These are phyloP conservation scores for Autographa gamma DNA, from an alignment of 2,888 invertebrate species.

Conservation along the genomic window DNA sequence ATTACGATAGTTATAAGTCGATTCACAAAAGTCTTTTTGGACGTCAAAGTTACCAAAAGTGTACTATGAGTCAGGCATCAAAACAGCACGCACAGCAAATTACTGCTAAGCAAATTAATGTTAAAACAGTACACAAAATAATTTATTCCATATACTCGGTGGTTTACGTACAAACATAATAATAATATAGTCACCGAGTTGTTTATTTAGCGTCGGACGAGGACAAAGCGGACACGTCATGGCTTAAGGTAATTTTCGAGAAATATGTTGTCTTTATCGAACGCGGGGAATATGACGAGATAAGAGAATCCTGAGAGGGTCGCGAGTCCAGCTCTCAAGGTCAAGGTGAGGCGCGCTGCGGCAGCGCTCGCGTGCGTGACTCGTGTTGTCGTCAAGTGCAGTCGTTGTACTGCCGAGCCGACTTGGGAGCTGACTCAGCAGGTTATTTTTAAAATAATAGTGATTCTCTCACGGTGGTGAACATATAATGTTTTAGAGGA, in stretches of 20 bases:
- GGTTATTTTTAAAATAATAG: constrained; percentile 44
- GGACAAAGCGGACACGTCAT: constrained; percentile 41
- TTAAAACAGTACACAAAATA: constrained; percentile 24
- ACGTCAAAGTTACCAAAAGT: constrained; percentile 16
- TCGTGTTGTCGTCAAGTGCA: constrained; percentile 39
- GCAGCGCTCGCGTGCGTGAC: not conserved
- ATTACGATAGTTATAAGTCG: constrained; percentile 12
- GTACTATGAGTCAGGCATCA: constrained; percentile 12
- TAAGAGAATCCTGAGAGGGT: constrained; percentile 17
- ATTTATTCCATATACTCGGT: constrained; percentile 33
- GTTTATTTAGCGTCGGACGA: constrained; percentile 45
- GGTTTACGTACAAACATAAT: not conserved
- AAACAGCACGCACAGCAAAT: constrained; percentile 13
- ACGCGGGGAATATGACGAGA: constrained; percentile 18
- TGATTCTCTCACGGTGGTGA: constrained; percentile 18
- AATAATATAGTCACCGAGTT: constrained; percentile 22
- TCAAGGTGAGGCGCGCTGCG: constrained; percentile 30
- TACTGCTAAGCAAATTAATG: constrained; percentile 8
- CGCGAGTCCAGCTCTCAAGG: constrained; percentile 37
- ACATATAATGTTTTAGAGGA: not conserved
- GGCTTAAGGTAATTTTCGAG: constrained; percentile 23
- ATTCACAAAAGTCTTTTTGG: constrained; percentile 23
- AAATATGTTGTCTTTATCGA: constrained; percentile 24
- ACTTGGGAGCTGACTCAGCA: constrained; percentile 38
- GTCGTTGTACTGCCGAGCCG: constrained; percentile 16